Base-by-base conservation (phyloP, 1,140 invertebrate genomes). In the Drosophila kurseongensis region DNA sequence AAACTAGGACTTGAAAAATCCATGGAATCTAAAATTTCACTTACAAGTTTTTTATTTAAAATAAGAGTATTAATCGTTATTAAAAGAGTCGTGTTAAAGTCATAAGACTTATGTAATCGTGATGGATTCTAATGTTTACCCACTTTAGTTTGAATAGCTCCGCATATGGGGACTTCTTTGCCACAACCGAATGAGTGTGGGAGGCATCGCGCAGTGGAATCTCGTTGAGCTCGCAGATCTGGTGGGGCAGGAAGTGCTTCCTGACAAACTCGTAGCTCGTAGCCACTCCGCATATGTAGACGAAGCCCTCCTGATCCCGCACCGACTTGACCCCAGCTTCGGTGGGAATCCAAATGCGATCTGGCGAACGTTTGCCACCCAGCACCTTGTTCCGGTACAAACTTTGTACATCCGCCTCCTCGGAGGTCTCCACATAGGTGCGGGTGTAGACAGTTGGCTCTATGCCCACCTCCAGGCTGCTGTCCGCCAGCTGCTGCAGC, bases 141-240 rank as follows among this genome's bases (percentile, higher is more conserved):
- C 38, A 91, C 88, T 48, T 83, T 1, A 81, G 32, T n/a, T 66
- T 81, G 0, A 88, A 13, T 9, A 92, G 32, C 36, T 92, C 91
- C 6, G 56, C 77, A 58, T 76, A 92, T 32, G 69, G 83, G 4
- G 77, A 91, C 4, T 48, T 78, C 23, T 77, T 85, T 7, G 58
- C 45, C 0, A 76, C 38, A 4, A 81, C 35, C 0, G 68, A 74
- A 8, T 81, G 54, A 0, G 78, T 67, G 0, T 35, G 48, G 0
- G 75, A 73, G 44, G 78, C 89, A 6, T 90, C 69, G 1, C 89
- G 61, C 27, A 92, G 27, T 0, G 78, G 52, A 18, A 92, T 80
- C 44, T 91, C 79, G 61, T 92, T 92, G 0, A 92, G 55, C 16
- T 83, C 83, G 35, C 91, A 92, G 12, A 92, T 91, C 58, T 92